Base-by-base conservation (phyloP, 2,113 vertebrate species). In the Columba janthina region DNA sequence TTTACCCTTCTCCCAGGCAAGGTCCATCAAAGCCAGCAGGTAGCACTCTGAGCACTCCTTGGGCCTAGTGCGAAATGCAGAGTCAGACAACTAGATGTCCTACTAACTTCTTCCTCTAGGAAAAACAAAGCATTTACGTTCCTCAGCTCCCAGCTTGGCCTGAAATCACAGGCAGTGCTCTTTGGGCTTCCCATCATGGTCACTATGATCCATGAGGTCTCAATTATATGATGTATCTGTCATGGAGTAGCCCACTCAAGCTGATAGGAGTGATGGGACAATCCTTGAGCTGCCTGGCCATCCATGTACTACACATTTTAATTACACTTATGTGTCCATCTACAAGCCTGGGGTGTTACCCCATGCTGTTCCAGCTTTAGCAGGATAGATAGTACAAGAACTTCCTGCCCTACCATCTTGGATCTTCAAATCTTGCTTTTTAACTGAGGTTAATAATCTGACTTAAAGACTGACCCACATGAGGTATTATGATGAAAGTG, bases 191-290 rank as follows among this genome's bases (percentile, higher is more conserved):
- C 29, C 29, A 10, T 64, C 42, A 9, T 19, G 29, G 34, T 36
- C 64, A 71, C 12, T 34, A 24, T 32, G 26, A 38, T 29, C 46
- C 36, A 32, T 22, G n/a, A 94, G 20, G 29, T 61, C 44, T 25
- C n/a, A 29, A 1, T n/a, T 48, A 9, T 2, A 1, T 53, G 50
- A 3, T 2, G 6, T 10, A 53, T 66, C 42, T 77, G 17, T 40
- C n/a, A 28, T 40, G 31, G 50, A 56, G 26, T 34, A 66, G 21
- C 40, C 22, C 50, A 70, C 10, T 17, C 12, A 38, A 40, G 25
- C 3, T 1, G 1, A 6, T 5, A 36, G 61, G 32, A 85, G 25
- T 20, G 10, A 58, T 6, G 44, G 12, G 9, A 15, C 25, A 34
- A n/a, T 15, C n/a, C 22, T 4, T 6, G 62, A 79, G 7, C 40